These are phyloP conservation scores for Phataginus tetradactyla DNA, from an alignment of 2,797 vertebrate genomes.

Conservation along the genomic window DNA sequence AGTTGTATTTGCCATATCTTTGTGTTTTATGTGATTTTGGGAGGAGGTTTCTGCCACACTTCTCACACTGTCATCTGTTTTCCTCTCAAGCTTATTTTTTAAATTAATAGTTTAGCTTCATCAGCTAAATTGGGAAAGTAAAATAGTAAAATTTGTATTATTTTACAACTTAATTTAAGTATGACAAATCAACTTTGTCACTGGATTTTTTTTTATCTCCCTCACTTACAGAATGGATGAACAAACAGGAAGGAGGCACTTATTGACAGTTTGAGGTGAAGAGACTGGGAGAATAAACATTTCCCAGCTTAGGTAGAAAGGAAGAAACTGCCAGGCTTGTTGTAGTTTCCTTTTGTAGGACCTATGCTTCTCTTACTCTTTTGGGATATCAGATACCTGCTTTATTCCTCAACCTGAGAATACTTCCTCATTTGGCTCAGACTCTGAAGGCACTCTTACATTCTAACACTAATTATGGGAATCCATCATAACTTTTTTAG, in stretches of 20 bases:
- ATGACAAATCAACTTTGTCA: not conserved
- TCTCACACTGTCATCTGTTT: too few relatives aligned
- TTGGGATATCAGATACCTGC: not conserved
- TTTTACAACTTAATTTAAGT: conserved; percentile 38
- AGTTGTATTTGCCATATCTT: too few relatives aligned
- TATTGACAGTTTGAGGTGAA: not conserved
- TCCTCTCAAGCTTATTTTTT: not conserved
- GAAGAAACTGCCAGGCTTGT: not conserved
- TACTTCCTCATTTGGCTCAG: not conserved
- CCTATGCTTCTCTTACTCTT: not conserved
- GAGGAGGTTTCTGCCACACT: too few relatives aligned
- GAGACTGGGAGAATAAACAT: not conserved
- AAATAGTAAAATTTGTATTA: not conserved
- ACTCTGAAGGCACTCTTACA: not conserved
- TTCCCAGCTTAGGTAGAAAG: not conserved
- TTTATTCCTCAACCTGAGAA: not conserved
- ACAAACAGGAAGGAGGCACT: not conserved
- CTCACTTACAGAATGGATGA: not conserved
- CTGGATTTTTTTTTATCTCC: not conserved
- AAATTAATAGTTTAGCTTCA: not conserved
- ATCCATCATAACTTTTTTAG: not conserved
- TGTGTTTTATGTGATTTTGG: too few relatives aligned
- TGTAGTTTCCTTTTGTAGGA: not conserved
- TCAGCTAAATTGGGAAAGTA: not conserved
- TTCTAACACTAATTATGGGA: not conserved